Evolutionary conservation across 92 coral and sea anemone genomes (phyloP), one percentile per base, ranked within the genome.

Genomic region (Epizoanthus rinbou): DNA sequence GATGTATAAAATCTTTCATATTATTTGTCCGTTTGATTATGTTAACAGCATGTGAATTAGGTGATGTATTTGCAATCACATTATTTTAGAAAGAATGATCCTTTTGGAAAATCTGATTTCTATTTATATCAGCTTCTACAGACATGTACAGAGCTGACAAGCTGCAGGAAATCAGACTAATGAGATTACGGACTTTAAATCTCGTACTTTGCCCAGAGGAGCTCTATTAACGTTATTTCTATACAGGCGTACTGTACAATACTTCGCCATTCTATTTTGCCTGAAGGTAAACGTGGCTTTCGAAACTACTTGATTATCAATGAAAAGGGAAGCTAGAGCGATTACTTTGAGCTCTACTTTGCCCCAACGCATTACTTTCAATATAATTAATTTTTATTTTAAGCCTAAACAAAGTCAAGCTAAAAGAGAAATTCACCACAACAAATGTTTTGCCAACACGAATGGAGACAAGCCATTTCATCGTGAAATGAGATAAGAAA

Each of bases 361-460:
- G 33, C 33, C 54, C 19, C 15, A 41, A 50, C 54, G 28, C 28
- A 69, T 41, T 18, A 21, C 75, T 19, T 47, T 18, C 22, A 71
- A 25, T 19, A 71, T n/a, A 71, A 47, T 71, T 71, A 39, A 71
- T 71, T 71, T 8, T 10, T 14, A 18, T 71, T 71, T 10, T 9
- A 16, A 71, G 57, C 58, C 76, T 56, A 71, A 71, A 71, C 76
- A 71, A 71, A 71, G 45, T 45, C 13, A 21, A 22, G 35, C 33
- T 45, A 19, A 71, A 45, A 71, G 25, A 71, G 76, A 71, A 71
- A 39, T 39, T n/a, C 19, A 17, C 58, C 57, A 35, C 25, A 41
- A 71, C 75, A 41, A 17, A n/a, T 71, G 17, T 71, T 21, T 23
- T 71, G 35, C 33, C 58, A 71, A 39, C 39, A 71, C 57, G 58